phyloP scores from a whole-genome alignment of 2,888 invertebrate species.

The Phengaris alcon region DNA sequence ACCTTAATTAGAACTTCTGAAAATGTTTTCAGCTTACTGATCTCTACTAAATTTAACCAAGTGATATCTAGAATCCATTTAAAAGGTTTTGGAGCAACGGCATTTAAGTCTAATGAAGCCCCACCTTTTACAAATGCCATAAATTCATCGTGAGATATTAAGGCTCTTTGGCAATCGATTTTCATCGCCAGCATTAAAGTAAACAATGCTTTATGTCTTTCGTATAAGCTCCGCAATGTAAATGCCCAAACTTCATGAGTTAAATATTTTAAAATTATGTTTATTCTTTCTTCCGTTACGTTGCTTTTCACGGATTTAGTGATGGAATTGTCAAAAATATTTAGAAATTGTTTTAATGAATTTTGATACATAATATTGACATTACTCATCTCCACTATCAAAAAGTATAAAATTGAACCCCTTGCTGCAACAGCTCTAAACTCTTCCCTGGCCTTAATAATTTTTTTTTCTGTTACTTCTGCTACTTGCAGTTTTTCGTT shows the following conservation, averaged over 20 bases:
- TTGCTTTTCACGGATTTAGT: conserved; percentile 92
- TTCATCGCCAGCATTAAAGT: conserved; percentile 97
- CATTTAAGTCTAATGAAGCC: conserved; percentile 94
- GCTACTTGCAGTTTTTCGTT: conserved; percentile 95
- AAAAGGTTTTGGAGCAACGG: conserved; percentile 94
- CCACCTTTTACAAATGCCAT: conserved; percentile 98
- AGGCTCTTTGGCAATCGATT: conserved; percentile 90
- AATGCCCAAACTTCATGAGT: conserved; percentile 96
- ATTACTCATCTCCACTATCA: conserved; percentile 98
- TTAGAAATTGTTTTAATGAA: conserved; percentile 95
- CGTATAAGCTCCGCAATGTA: conserved; percentile 94
- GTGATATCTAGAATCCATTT: conserved; percentile 97
- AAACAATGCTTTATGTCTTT: conserved; percentile 94
- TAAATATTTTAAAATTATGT: conserved; percentile 92
- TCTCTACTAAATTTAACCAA: conserved; percentile 96
- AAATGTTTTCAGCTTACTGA: conserved; percentile 90
- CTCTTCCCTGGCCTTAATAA: conserved; percentile 95
- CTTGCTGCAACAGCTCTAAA: conserved; percentile 96
- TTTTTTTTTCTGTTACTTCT: conserved; percentile 95
- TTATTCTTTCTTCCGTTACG: conserved; percentile 90
- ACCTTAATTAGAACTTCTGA: conserved; percentile 87
- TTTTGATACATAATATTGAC: conserved; percentile 99
- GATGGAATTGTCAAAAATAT: conserved; percentile 95
- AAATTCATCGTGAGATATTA: conserved; percentile 94
- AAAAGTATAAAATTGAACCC: conserved; percentile 95